These are phyloP conservation scores for Hanleya hanleyi DNA, from an alignment of 2,888 invertebrate genomes.

Conservation along the genomic window DNA sequence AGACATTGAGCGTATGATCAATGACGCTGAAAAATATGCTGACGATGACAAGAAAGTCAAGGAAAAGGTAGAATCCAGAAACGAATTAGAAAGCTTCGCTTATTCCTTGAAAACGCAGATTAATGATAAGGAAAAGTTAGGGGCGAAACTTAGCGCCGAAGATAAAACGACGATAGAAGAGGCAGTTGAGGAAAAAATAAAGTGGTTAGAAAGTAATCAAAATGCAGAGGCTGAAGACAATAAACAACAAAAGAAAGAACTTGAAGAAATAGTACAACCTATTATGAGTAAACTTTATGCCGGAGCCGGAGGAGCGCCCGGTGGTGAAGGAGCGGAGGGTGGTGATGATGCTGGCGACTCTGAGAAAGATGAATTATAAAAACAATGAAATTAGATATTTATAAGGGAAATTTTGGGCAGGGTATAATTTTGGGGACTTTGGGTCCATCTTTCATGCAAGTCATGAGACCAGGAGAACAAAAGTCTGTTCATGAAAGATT, in stretches of 20 bases:
- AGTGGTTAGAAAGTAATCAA: constrained; percentile 97
- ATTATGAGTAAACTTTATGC: constrained; percentile 97
- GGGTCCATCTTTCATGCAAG: neutral
- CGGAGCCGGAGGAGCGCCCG: constrained; percentile 79
- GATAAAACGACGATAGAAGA: constrained; percentile 96
- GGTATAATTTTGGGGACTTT: neutral
- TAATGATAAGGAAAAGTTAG: constrained; percentile 96
- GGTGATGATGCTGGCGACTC: too few relatives aligned
- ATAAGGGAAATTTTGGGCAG: neutral
- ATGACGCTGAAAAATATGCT: constrained; percentile 98
- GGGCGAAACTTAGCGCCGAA: constrained; percentile 88
- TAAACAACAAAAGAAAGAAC: constrained; percentile 93
- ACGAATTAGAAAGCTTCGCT: constrained; percentile 94
- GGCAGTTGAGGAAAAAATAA: constrained; percentile 96
- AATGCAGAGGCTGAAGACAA: constrained; percentile 94
- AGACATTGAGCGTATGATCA: constrained; percentile 99
- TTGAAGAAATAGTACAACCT: constrained; percentile 96
- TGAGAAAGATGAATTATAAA: constrained; percentile 79
- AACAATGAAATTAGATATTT: constrained; percentile 13
- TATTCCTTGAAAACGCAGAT: constrained; percentile 98
- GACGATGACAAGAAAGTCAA: constrained; percentile 94
- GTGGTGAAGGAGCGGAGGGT: constrained; percentile 75
- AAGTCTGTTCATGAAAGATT: too few relatives aligned
- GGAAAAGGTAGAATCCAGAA: constrained; percentile 93
- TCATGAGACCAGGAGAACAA: neutral